Conservation (phyloP, 2,113 vertebrate genomes). For the Muntiacus reevesi region DNA sequence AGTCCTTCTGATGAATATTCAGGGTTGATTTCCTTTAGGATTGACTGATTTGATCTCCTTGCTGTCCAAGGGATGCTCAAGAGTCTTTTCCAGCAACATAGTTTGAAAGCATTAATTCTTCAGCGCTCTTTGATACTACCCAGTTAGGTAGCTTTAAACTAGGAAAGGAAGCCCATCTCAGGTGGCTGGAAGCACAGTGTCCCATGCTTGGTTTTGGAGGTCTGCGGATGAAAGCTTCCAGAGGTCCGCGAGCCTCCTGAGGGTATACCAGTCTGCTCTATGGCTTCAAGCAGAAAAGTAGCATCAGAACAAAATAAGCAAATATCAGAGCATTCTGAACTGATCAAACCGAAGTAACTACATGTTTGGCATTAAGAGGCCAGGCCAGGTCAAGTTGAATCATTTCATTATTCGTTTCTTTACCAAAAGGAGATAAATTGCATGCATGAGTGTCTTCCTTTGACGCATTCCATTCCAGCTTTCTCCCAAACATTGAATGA, state of each 20-base stretch:
- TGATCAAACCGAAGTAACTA: background rate
- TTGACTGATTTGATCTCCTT: background rate
- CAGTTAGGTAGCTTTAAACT: background rate
- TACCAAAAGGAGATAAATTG: background rate
- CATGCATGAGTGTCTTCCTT: background rate
- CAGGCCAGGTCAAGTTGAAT: background rate
- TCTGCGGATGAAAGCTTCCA: background rate
- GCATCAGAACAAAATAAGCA: background rate
- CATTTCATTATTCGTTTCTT: background rate
- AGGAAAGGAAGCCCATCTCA: background rate
- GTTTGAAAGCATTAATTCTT: background rate
- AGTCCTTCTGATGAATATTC: background rate
- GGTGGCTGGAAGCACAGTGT: background rate
- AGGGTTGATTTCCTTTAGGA: background rate
- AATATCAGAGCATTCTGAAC: background rate
- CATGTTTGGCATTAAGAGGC: background rate
- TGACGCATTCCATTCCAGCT: background rate
- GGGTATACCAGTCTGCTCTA: background rate
- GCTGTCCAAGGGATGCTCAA: background rate
- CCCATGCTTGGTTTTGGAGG: background rate
- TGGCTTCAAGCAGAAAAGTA: background rate
- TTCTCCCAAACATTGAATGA: background rate
- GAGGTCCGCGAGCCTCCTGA: background rate
- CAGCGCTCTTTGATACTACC: background rate
- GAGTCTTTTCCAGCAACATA: background rate